Percentiles rank a stretch among this genome's conserved stretches.
Evolutionary conservation across 2,888 invertebrate genomes (phyloP).

Genomic region (Dioctria rufipes): DNA sequence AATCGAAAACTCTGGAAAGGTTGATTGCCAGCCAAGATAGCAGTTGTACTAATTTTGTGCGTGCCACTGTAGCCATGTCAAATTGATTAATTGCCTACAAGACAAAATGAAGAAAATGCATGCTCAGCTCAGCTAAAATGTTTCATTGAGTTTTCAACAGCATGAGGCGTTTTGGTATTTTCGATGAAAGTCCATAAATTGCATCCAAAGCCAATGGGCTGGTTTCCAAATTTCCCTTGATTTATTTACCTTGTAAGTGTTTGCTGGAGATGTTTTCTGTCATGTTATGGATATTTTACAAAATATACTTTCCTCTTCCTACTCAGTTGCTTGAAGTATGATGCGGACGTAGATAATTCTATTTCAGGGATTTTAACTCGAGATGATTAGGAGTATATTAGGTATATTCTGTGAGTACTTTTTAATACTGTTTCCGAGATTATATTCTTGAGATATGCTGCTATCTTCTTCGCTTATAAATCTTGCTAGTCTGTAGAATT

Average conservation of each 20-base stretch:
- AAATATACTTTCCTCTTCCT: too few relatives aligned
- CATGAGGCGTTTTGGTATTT: slow-evolving; percentile 14
- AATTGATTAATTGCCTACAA: slow-evolving; percentile 42
- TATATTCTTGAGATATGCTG: too few relatives aligned
- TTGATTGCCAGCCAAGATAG: slow-evolving; percentile 17
- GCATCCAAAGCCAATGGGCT: slow-evolving; percentile 14
- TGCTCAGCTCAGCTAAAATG: background rate
- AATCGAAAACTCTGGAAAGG: background rate
- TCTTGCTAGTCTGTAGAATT: too few relatives aligned
- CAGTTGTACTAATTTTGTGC: slow-evolving; percentile 38
- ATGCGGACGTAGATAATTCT: too few relatives aligned
- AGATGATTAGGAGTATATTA: too few relatives aligned
- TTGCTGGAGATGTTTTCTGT: slow-evolving; percentile 13
- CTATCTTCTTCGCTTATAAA: too few relatives aligned
- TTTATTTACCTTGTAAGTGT: slow-evolving; percentile 12
- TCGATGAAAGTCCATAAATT: slow-evolving; percentile 36
- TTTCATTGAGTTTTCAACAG: background rate
- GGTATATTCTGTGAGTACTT: too few relatives aligned
- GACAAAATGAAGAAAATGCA: slow-evolving; percentile 13
- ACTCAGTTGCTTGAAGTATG: too few relatives aligned
- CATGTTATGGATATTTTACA: slow-evolving; percentile 10
- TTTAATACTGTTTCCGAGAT: too few relatives aligned
- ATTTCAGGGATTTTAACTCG: too few relatives aligned
- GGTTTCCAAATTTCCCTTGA: slow-evolving; percentile 20
- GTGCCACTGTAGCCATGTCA: slow-evolving; percentile 17